These are phyloP conservation scores for Blera fallax DNA, from an alignment of 2,888 invertebrate species.

Conservation along the genomic window DNA sequence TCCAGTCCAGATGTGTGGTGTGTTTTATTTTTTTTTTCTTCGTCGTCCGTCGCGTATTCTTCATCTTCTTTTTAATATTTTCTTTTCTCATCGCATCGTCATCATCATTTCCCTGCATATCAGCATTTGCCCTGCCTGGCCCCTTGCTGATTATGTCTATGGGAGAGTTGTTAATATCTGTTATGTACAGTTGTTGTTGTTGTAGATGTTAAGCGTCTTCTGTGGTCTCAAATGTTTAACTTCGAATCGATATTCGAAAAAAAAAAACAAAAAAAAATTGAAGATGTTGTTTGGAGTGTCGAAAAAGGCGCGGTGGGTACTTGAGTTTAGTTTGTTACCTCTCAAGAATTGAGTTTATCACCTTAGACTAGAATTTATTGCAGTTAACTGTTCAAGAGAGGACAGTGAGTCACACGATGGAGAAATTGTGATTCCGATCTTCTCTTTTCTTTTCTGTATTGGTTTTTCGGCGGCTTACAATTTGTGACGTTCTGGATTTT, in stretches of 20 bases:
- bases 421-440: neutral
- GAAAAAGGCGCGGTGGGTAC: neutral
- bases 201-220: neutral
- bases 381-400: neutral
- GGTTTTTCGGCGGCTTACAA: neutral
- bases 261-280: conserved; percentile 1
- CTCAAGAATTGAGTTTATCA: neutral
- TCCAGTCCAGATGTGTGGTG: conserved; percentile 52
- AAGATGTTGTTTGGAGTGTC: neutral
- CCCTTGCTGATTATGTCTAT: neutral
- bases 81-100: conserved; percentile 8
- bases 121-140: neutral
- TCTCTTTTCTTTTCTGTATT: neutral
- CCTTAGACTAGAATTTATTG: neutral
- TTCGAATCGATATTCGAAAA: conserved; percentile 28
- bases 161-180: conserved; percentile 20
- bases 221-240: conserved; percentile 22
- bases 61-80: conserved; percentile 2
- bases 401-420: neutral
- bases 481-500: neutral
- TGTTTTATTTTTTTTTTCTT: conserved; percentile 17
- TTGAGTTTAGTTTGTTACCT: neutral
- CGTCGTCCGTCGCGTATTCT: conserved; percentile 12
- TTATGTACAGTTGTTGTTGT: neutral
- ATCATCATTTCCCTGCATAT: neutral